Conservation (phyloP, 2,797 vertebrate species). For the Psittacula derbiana region DNA sequence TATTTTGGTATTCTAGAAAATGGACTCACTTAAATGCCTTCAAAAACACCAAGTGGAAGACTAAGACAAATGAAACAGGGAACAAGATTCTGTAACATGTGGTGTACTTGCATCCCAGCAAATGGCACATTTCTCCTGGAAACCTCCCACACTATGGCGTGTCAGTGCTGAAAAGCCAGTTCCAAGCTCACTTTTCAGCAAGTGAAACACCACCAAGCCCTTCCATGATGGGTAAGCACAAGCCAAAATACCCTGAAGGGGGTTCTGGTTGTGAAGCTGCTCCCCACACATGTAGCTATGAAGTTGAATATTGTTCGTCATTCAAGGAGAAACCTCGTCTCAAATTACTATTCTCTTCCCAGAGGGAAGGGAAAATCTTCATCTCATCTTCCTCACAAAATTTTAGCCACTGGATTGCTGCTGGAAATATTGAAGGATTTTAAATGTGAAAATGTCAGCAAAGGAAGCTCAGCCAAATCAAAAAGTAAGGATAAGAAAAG, state of each 20-base stretch:
- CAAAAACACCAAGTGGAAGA: background rate
- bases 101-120: background rate
- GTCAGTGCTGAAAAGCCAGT: background rate
- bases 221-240: background rate
- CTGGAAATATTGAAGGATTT: background rate
- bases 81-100: background rate
- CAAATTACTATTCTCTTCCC: background rate
- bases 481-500: background rate
- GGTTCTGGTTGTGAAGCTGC: background rate
- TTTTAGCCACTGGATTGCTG: background rate
- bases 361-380: background rate
- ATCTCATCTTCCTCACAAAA: background rate
- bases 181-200: background rate
- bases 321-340: background rate
- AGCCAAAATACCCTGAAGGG: background rate
- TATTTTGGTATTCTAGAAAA: background rate
- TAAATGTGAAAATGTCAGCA: background rate
- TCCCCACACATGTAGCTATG: background rate
- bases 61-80: background rate
- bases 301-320: background rate
- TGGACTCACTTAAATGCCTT: background rate
- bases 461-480: background rate
- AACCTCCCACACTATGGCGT: background rate
- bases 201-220: background rate
- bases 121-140: background rate